Conservation (phyloP, 1,140 invertebrate species). For the Hyles vespertilio region DNA sequence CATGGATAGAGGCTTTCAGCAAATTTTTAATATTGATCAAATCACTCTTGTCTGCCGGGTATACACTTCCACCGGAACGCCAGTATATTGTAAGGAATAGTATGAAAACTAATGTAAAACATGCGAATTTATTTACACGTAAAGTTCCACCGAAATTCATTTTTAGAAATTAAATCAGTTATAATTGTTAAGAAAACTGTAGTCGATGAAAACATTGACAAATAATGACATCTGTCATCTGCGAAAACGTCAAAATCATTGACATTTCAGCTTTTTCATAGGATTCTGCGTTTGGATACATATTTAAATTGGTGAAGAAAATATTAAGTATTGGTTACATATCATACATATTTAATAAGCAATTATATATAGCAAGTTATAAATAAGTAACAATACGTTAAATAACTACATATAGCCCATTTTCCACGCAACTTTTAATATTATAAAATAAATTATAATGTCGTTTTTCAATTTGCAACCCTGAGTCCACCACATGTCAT, state of each 20-base stretch:
- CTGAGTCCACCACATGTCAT: too few species aligned
- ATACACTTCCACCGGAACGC: constrained; percentile 38
- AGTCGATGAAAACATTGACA: constrained; percentile 3
- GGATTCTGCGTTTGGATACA: too few species aligned
- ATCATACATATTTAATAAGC: too few species aligned
- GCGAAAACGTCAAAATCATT: background rate
- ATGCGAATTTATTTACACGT: constrained; percentile 78
- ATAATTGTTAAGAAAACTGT: constrained; percentile 4
- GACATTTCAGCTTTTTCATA: too few species aligned
- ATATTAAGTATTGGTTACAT: too few species aligned
- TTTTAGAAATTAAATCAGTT: background rate
- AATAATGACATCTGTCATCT: constrained; percentile 7
- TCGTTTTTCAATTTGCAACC: too few species aligned
- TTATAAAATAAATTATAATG: too few species aligned
- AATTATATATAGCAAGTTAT: too few species aligned
- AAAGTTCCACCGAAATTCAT: constrained; percentile 83
- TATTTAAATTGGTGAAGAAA: too few species aligned
- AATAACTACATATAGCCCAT: too few species aligned
- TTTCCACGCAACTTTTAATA: too few species aligned
- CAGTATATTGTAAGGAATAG: constrained; percentile 75
- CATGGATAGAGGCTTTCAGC: constrained; percentile 84
- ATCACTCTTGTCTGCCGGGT: constrained; percentile 56
- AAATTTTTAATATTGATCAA: constrained; percentile 85
- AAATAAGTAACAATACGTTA: too few species aligned
- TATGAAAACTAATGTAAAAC: constrained; percentile 75